These are phyloP conservation scores for Homarus gammarus DNA, from an alignment of 2,888 invertebrate genomes.

Conservation along the genomic window DNA sequence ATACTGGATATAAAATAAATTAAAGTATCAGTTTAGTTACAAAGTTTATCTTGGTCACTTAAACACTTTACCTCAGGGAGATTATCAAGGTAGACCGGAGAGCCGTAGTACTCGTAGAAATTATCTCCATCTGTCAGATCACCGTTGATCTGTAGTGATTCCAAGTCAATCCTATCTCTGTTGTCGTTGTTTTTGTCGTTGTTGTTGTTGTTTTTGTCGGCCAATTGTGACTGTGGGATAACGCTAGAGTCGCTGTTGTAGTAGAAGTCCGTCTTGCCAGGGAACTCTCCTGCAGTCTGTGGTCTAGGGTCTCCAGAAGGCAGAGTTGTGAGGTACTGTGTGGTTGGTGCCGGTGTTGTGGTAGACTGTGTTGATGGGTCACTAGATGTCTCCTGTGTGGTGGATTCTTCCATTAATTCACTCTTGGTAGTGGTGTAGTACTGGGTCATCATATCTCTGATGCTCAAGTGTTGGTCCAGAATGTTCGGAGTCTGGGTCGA, in stretches of 20 bases:
- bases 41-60: background rate
- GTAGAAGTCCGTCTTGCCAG: conserved; percentile 2
- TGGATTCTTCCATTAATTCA: background rate
- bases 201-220: no score
- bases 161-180: conserved; percentile 57
- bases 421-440: background rate
- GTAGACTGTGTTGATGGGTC: background rate
- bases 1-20: background rate
- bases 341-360: background rate
- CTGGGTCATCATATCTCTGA: conserved; percentile 3
- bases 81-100: conserved; percentile 61
- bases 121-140: conserved; percentile 46
- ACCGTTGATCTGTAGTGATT: conserved; percentile 43
- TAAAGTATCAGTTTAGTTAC: background rate
- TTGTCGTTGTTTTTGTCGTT: no score
- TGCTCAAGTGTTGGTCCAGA: no score
- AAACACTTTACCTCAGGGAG: conserved; percentile 49
- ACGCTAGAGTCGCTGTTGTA: conserved; percentile 33
- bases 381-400: background rate
- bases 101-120: conserved; percentile 57
- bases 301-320: background rate
- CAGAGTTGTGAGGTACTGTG: background rate
- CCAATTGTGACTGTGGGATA: conserved; percentile 49
- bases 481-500: background rate
- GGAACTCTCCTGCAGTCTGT: background rate